Base-by-base conservation (phyloP, 2,888 invertebrate genomes). In the Eugnorisma glareosa region DNA sequence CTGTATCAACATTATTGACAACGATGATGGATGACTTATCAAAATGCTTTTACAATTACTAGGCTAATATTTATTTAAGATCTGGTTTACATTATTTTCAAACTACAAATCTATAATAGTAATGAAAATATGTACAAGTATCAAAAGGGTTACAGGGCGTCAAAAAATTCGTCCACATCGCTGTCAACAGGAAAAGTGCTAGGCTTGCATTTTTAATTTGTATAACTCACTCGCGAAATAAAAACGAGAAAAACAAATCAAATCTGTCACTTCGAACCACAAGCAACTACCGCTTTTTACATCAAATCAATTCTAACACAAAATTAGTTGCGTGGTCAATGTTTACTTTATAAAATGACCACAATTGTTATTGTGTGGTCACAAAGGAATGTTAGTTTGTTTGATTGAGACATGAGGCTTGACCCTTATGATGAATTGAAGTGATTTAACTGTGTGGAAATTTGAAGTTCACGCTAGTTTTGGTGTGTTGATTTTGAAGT, bases 401-500 rank as follows among this genome's bases (percentile, higher is more conserved):
- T 63, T 28, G 75, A 83, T 82, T 82, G 76, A 73, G 80, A 80
- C 83, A 80, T 80, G 51, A n/a, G n/a, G 28, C 37, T 72, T 82
- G 82, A 77, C 78, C 75, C 72, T 75, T 31, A n/a, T 3, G 71
- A 68, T 57, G 79, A 66, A 66, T 66, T 67, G 61, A 82, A 67
- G 78, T 73, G 66, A 81, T 72, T 81, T 71, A n/a, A 21, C 54
- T 67, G 24, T 67, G 68, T 21, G 48, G 57, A 73, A 78, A 66
- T 64, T 68, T 63, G 11, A 40, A 57, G 45, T 67, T 48, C 48
- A 45, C 21, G n/a, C 7, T 28, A 10, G 13, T 28, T 40, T 59
- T 4, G 24, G 6, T 59, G n/a, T 51, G 40, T 69, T 43, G 48
- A 18, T 43, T 77, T 77, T 51, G 8, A 75, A 64, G 15, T 2